These are phyloP conservation scores for Phyllostomus hastatus DNA, from an alignment of 2,113 vertebrate genomes.

Conservation along the genomic window DNA sequence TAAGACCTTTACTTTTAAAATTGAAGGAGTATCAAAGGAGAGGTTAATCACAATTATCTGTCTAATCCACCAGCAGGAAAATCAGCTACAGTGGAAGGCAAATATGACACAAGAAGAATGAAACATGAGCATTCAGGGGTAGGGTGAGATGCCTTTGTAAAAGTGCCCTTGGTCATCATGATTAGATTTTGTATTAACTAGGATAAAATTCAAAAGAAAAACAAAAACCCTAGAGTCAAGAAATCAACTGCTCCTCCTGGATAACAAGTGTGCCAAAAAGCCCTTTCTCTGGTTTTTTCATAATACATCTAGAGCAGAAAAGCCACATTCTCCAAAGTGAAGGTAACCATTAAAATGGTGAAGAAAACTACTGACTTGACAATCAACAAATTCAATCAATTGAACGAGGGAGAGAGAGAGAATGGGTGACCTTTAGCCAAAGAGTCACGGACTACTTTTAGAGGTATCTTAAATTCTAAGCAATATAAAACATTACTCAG, in stretches of 20 bases:
- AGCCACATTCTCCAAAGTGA: background rate
- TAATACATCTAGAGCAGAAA: background rate
- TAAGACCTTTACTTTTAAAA: background rate
- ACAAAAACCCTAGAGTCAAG: background rate
- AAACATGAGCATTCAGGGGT: background rate
- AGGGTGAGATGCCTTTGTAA: background rate
- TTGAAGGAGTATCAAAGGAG: background rate
- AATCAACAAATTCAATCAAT: background rate
- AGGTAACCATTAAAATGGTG: background rate
- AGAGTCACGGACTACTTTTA: background rate
- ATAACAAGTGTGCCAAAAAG: background rate
- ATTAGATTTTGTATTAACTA: constrained; percentile 51
- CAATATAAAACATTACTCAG: background rate
- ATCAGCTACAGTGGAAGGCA: background rate
- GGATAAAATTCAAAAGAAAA: background rate
- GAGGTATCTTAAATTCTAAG: constrained; percentile 19
- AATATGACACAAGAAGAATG: background rate
- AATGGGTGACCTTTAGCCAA: background rate
- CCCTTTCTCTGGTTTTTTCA: background rate
- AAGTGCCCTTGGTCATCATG: background rate
- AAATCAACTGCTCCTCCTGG: background rate
- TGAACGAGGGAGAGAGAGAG: background rate
- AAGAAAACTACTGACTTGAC: background rate
- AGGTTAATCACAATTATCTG: background rate
- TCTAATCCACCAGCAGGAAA: background rate